Conservation (phyloP, 1,140 invertebrate species). For the Hermatobates lingyangjiaoensis region DNA sequence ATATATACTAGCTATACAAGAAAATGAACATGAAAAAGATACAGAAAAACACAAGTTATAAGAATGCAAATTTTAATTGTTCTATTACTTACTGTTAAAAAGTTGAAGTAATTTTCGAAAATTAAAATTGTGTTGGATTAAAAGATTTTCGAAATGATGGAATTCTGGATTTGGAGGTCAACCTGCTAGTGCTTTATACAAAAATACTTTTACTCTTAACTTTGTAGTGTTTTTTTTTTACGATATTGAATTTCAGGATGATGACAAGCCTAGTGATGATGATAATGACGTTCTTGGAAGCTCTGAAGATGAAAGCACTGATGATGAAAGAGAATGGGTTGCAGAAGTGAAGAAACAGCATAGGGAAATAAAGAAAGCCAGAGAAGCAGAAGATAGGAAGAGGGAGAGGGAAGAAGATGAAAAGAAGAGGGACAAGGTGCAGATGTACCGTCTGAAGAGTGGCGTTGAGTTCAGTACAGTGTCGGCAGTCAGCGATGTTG, state of each 20-base stretch:
- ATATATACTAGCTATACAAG: no score
- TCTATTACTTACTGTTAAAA: no score
- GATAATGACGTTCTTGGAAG: conserved; percentile 9
- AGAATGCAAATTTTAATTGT: no score
- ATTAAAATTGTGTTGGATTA: conserved; percentile 18
- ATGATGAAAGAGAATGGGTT: conserved; percentile 57
- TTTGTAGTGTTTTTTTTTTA: background rate
- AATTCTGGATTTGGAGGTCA: no score
- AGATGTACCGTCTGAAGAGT: background rate
- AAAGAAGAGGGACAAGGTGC: conserved; percentile 34
- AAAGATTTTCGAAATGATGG: background rate
- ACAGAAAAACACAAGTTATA: no score
- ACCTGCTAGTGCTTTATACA: no score
- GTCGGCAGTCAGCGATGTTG: conserved; percentile 23
- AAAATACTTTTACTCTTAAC: conserved; percentile 3
- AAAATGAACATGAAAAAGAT: no score
- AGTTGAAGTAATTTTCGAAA: no score
- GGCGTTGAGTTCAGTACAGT: background rate
- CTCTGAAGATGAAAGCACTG: conserved; percentile 32
- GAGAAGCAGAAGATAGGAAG: conserved; percentile 19
- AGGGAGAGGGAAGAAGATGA: conserved; percentile 38
- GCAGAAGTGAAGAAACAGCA: conserved; percentile 64
- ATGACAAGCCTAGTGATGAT: background rate
- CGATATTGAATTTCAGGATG: background rate
- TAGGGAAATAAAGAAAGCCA: conserved; percentile 22